These are phyloP conservation scores for Belgica antarctica DNA, from an alignment of 2,888 invertebrate genomes.

Conservation along the genomic window DNA sequence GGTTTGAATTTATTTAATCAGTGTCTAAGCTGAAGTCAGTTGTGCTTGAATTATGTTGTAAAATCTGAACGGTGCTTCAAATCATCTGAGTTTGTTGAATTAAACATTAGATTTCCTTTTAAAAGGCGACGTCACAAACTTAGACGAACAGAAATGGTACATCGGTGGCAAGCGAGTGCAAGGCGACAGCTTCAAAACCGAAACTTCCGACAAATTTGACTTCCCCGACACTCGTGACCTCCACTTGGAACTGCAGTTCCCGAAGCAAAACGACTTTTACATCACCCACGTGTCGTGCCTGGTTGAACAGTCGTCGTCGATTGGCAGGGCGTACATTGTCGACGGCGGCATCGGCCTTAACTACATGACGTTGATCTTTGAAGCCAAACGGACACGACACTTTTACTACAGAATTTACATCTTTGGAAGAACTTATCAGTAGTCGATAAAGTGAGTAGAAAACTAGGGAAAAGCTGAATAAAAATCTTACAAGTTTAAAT, in stretches of 20 bases:
- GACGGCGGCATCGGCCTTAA: conserved; percentile 25
- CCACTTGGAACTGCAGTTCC: conserved; percentile 17
- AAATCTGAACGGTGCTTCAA: no score
- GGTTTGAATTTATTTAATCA: neutral
- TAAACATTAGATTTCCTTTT: no score
- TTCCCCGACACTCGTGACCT: neutral
- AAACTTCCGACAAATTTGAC: conserved; percentile 13
- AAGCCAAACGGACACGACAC: conserved; percentile 6
- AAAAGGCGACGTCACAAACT: neutral
- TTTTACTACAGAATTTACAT: conserved; percentile 13
- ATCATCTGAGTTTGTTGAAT: no score
- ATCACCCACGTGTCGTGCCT: conserved; percentile 21
- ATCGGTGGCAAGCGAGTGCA: conserved; percentile 21
- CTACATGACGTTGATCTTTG: conserved; percentile 16
- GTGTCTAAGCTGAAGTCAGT: neutral
- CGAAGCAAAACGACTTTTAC: conserved; percentile 16
- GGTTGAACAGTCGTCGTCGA: conserved; percentile 20
- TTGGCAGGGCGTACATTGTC: conserved; percentile 16
- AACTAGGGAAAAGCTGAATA: no score
- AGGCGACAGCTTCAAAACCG: neutral
- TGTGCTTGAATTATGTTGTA: neutral
- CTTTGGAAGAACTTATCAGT: conserved; percentile 11
- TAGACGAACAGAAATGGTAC: conserved; percentile 33
- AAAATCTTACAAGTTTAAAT: no score
- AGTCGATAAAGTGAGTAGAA: no score